Evolutionary conservation across 2,888 invertebrate species (phyloP).

Genomic region (Dendrolimus houi): DNA sequence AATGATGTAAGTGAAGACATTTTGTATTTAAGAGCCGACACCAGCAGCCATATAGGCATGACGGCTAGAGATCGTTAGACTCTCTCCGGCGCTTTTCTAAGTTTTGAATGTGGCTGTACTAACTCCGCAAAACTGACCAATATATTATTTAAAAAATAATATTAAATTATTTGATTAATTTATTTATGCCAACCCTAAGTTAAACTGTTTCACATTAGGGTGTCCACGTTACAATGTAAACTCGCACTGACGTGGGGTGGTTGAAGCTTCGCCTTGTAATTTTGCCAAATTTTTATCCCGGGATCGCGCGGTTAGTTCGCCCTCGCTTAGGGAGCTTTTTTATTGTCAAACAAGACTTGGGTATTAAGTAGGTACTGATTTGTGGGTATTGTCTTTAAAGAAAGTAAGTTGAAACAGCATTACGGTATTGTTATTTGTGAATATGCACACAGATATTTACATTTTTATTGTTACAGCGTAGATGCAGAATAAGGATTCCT

Average conservation of each 20-base stretch:
- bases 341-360: conserved; percentile 22
- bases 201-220: conserved; percentile 67
- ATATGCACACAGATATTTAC: too few species aligned
- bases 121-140: background rate
- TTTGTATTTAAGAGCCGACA: too few species aligned
- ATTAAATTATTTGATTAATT: background rate
- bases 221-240: conserved; percentile 72
- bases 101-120: too few species aligned
- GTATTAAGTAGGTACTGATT: background rate
- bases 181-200: conserved; percentile 42
- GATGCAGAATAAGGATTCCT: too few species aligned
- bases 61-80: background rate
- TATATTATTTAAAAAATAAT: background rate
- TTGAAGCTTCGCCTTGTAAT: conserved; percentile 62
- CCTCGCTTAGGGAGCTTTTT: conserved; percentile 36
- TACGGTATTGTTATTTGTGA: too few species aligned
- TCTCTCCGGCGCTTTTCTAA: too few species aligned
- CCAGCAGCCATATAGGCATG: too few species aligned
- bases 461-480: too few species aligned
- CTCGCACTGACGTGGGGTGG: conserved; percentile 41
- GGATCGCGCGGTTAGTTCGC: conserved; percentile 46
- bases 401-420: too few species aligned
- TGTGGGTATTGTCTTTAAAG: background rate
- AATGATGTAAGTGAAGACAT: too few species aligned
- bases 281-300: conserved; percentile 70